Evolutionary conservation across 2,888 invertebrate species (phyloP).

Genomic region (Agrochola macilenta): DNA sequence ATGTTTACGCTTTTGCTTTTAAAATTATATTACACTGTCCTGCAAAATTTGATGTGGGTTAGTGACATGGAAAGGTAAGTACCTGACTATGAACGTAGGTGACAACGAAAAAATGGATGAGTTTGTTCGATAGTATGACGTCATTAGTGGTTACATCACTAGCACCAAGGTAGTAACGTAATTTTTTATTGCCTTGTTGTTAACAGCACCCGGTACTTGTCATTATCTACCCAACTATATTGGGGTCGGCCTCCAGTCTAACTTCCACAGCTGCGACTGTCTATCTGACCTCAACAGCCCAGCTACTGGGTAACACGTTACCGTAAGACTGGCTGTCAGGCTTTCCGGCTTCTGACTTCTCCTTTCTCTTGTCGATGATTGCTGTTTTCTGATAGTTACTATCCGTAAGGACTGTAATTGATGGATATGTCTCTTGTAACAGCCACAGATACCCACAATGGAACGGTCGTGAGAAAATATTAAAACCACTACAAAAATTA

Average conservation of each 20-base stretch:
- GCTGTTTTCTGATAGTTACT: background rate
- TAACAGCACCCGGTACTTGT: no score
- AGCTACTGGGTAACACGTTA: background rate
- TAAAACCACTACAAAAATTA: background rate
- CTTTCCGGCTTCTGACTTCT: background rate
- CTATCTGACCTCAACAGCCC: no score
- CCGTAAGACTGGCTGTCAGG: background rate
- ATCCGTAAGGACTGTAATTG: background rate
- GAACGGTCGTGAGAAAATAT: background rate
- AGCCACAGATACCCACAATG: background rate
- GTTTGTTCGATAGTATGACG: background rate
- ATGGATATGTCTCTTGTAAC: background rate
- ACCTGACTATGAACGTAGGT: background rate
- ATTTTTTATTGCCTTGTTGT: background rate
- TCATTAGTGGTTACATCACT: constrained; percentile 14
- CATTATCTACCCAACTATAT: background rate
- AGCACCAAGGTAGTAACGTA: background rate
- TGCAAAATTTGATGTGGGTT: constrained; percentile 36
- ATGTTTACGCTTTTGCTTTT: constrained; percentile 6
- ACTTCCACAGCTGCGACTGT: no score
- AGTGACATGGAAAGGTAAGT: constrained; percentile 5
- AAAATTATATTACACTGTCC: constrained; percentile 21
- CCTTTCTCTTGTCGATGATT: no score
- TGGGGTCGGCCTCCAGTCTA: background rate
- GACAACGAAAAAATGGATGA: constrained; percentile 2